These are phyloP conservation scores for Cheilosia grossa DNA, from an alignment of 2,888 invertebrate species.

Conservation along the genomic window DNA sequence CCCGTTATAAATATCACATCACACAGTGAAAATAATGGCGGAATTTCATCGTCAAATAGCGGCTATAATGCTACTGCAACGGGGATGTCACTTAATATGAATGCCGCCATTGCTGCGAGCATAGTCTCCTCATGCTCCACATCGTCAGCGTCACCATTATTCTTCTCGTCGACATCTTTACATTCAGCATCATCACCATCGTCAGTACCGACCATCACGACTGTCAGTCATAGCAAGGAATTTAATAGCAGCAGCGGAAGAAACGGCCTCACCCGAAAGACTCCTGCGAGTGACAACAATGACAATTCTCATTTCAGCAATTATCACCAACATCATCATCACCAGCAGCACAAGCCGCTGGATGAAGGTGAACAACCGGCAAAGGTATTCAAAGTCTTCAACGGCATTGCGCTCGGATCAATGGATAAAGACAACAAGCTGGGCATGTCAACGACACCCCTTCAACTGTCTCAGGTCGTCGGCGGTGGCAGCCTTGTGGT, in stretches of 20 bases:
- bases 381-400: constrained; percentile 80
- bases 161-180: constrained; percentile 56
- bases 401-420: constrained; percentile 76
- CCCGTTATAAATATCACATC: constrained; percentile 70
- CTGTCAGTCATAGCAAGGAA: constrained; percentile 73
- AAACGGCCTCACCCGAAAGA: constrained; percentile 64
- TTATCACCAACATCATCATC: constrained; percentile 44
- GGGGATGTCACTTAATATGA: constrained; percentile 78
- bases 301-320: constrained; percentile 54
- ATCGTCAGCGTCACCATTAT: constrained; percentile 60
- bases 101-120: constrained; percentile 63
- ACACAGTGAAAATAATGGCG: constrained; percentile 75
- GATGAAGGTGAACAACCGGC: constrained; percentile 79
- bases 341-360: constrained; percentile 68
- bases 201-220: constrained; percentile 58
- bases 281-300: constrained; percentile 63
- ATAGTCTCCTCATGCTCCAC: constrained; percentile 61
- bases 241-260: constrained; percentile 63
- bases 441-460: constrained; percentile 66
- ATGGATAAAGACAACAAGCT: constrained; percentile 77
- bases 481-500: constrained; percentile 84
- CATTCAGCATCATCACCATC: constrained; percentile 59
- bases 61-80: constrained; percentile 66
- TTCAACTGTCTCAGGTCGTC: constrained; percentile 77
- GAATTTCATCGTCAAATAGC: constrained; percentile 71